These are phyloP conservation scores for Lathamus discolor DNA, from an alignment of 2,113 vertebrate genomes.

Conservation along the genomic window DNA sequence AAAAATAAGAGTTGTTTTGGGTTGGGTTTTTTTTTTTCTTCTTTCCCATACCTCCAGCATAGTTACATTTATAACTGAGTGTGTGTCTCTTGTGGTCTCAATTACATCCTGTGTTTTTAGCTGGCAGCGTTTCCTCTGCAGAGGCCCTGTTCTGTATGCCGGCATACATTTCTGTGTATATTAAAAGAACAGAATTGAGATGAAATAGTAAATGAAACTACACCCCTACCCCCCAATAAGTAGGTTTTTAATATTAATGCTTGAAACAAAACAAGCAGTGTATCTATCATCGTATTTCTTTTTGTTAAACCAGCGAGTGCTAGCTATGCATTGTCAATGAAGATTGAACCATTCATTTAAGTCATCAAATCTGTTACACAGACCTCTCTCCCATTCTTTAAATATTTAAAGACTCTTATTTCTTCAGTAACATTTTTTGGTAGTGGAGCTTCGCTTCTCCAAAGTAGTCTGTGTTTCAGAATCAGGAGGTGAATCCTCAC, in stretches of 20 bases:
- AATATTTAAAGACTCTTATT: neutral
- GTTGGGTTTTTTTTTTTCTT: neutral
- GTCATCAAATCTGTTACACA: neutral
- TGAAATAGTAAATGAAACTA: conserved; percentile 46
- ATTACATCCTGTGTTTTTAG: conserved; percentile 80
- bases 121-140: conserved; percentile 79
- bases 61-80: conserved; percentile 71
- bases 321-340: conserved; percentile 2
- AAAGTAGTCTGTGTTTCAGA: neutral
- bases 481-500: conserved; percentile 43
- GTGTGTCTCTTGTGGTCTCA: conserved; percentile 77
- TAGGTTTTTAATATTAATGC: neutral
- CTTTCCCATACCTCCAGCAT: conserved; percentile 66
- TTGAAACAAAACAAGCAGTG: neutral
- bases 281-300: neutral
- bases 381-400: neutral
- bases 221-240: neutral
- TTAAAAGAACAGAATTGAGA: conserved; percentile 55
- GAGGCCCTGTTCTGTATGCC: conserved; percentile 71
- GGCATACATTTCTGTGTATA: conserved; percentile 55
- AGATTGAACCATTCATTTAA: neutral
- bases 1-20: conserved; percentile 24
- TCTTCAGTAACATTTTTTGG: conserved; percentile 43
- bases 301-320: neutral
- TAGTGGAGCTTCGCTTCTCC: neutral